Evolutionary conservation across 2,113 vertebrate genomes (phyloP).

Genomic region (Malurus elegans): DNA sequence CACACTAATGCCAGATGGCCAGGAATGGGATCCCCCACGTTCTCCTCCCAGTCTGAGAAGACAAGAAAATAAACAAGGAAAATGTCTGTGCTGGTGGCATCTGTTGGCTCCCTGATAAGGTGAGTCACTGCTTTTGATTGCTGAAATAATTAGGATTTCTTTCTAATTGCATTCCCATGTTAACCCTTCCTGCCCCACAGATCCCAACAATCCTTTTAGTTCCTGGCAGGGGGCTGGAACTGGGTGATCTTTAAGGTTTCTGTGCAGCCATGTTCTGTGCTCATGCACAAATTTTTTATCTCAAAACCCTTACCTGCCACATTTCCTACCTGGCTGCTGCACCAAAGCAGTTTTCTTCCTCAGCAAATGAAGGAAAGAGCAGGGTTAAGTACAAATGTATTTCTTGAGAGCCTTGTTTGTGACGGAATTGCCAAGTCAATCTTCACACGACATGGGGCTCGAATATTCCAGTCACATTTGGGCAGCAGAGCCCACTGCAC

Average conservation of each 20-base stretch:
- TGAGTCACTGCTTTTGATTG: conserved; percentile 24
- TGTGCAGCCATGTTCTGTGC: background rate
- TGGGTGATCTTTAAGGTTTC: background rate
- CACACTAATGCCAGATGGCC: conserved; percentile 49
- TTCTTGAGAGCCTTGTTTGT: background rate
- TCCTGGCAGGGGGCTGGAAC: background rate
- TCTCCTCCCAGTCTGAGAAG: conserved; percentile 13
- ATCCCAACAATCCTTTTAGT: background rate
- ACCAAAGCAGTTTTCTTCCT: background rate
- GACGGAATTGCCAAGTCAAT: background rate
- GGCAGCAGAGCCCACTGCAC: background rate
- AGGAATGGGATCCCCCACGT: conserved; percentile 25
- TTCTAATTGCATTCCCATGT: background rate
- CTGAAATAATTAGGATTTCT: background rate
- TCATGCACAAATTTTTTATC: background rate
- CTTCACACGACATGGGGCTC: background rate
- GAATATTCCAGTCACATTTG: conserved; percentile 15
- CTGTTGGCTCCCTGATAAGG: background rate
- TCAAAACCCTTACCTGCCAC: background rate
- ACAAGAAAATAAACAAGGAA: conserved; percentile 21
- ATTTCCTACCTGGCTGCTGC: background rate
- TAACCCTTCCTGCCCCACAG: background rate
- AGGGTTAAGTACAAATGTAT: background rate
- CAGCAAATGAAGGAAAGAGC: background rate
- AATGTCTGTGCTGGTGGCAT: background rate